Base-by-base conservation (phyloP, 1,140 invertebrate species). In the Zaprionus taronus region DNA sequence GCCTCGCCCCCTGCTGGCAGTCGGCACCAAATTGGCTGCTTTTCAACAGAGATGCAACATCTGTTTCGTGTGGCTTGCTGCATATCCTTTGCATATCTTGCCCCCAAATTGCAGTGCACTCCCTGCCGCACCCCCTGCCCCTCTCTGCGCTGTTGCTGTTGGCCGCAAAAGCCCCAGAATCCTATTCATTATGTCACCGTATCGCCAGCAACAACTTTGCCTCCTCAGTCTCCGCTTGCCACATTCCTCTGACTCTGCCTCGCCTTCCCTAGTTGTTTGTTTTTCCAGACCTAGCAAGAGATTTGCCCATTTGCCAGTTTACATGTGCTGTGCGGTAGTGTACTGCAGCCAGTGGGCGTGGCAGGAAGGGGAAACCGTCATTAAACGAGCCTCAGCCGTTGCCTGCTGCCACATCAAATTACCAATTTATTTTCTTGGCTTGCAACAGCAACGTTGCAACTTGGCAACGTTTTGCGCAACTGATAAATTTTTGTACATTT, bases 21-120 rank as follows among this genome's bases (percentile, higher is more conserved):
- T 64, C 51, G 53, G 55, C 77, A 64, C 71, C 87, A 92, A 92
- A 91, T 91, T 92, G 91, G 91, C 91, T 92, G 86, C 83, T 91
- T 92, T 89, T 92, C 91, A 92, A 92, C 91, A 89, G 84, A 91
- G 79, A 73, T 92, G 91, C 86, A 92, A 92, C 91, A 92, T 92
- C 91, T 92, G 91, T 92, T 91, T 86, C 79, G 72, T 74, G 75
- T 68, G 72, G 79, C 72, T 70, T 77, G 71, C 77, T 77, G 71
- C 77, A 77, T 80, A 86, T 89, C 84, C 84, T 79, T 90, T 90
- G 81, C 84, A 90, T 89, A 85, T 85, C 81, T 81, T 81, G 80
- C 83, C 84, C 86, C 74, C 78, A 84, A 87, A 89, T 87, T 87
- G 84, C 80, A 87, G 24, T 76, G 55, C 38, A 64, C 79, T 60